A percentile compares a stretch with the other conserved stretches of the same genome.
Conservation (phyloP, 2,888 invertebrate species). For the Eupeodes latifasciatus region DNA sequence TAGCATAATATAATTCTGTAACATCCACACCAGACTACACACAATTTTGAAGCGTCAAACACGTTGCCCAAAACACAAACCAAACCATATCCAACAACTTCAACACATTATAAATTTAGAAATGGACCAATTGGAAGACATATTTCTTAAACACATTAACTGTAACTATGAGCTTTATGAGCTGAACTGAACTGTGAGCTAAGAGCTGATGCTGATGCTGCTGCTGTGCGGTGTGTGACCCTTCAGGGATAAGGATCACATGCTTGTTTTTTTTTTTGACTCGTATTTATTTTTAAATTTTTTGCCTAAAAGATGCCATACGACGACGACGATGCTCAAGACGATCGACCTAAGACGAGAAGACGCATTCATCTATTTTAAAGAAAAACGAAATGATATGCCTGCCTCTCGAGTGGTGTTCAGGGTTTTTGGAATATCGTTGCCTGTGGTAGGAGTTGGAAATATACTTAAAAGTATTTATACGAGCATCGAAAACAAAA, state of each 20-base stretch:
- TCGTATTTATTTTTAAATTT: neutral
- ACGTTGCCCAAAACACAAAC: slow-evolving; percentile 1
- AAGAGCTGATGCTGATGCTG: neutral
- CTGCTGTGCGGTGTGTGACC: slow-evolving; percentile 21
- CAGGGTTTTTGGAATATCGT: slow-evolving; percentile 15
- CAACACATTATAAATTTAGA: slow-evolving; percentile 68
- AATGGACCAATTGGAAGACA: slow-evolving; percentile 64
- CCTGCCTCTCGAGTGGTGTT: slow-evolving; percentile 1
- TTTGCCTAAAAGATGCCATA: slow-evolving; percentile 19
- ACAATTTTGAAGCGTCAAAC: neutral
- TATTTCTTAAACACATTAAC: slow-evolving; percentile 47
- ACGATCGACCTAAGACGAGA: neutral
- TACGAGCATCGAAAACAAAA: neutral
- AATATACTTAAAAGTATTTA: slow-evolving; percentile 17
- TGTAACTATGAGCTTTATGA: no score
- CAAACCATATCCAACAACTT: slow-evolving; percentile 31
- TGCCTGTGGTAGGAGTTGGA: slow-evolving; percentile 46
- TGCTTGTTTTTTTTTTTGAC: neutral
- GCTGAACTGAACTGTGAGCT: no score
- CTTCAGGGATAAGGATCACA: slow-evolving; percentile 24
- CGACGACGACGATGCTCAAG: neutral
- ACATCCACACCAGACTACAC: slow-evolving; percentile 6
- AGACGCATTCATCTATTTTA: slow-evolving; percentile 48
- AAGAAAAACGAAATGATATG: neutral
- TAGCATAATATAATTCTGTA: neutral